phyloP scores from a whole-genome alignment of 2,888 invertebrate species.

The Stegana nigrithorax region DNA sequence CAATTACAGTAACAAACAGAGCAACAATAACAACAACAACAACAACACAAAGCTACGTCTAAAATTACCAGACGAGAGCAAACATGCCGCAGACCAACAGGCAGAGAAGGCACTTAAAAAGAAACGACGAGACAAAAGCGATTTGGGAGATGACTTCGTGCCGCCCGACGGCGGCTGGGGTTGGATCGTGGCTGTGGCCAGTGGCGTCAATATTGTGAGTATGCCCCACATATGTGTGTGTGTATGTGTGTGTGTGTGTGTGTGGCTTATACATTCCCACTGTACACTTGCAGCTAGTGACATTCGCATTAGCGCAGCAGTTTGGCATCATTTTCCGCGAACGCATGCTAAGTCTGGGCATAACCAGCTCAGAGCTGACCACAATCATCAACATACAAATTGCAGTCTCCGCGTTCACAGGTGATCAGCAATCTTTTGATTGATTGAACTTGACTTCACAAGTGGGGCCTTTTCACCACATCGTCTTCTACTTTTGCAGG shows the following conservation, averaged over 20 bases:
- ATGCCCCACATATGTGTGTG: background rate
- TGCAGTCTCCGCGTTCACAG: slow-evolving; percentile 78
- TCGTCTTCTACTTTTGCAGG: slow-evolving; percentile 38
- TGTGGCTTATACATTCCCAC: background rate
- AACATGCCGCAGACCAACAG: slow-evolving; percentile 23
- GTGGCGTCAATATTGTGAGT: slow-evolving; percentile 80
- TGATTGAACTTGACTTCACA: background rate
- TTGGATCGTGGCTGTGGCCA: slow-evolving; percentile 79
- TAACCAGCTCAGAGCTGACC: slow-evolving; percentile 76
- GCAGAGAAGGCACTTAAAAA: slow-evolving; percentile 49
- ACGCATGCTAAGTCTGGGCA: slow-evolving; percentile 72
- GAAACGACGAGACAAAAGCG: slow-evolving; percentile 65
- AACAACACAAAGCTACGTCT: slow-evolving; percentile 23
- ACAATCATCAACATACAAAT: slow-evolving; percentile 80
- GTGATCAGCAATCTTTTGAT: slow-evolving; percentile 64
- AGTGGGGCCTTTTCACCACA: background rate
- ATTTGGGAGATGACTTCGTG: slow-evolving; percentile 72
- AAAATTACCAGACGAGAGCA: slow-evolving; percentile 31
- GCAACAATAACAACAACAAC: slow-evolving; percentile 6
- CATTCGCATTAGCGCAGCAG: slow-evolving; percentile 77
- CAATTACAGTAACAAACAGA: background rate
- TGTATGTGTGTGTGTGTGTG: background rate
- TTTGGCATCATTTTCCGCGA: slow-evolving; percentile 79
- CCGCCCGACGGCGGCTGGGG: slow-evolving; percentile 83
- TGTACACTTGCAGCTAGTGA: slow-evolving; percentile 71